Percentiles rank a stretch among this genome's conserved stretches.
Conservation (phyloP, 1,140 invertebrate genomes). For the Diorhabda sublineata region DNA sequence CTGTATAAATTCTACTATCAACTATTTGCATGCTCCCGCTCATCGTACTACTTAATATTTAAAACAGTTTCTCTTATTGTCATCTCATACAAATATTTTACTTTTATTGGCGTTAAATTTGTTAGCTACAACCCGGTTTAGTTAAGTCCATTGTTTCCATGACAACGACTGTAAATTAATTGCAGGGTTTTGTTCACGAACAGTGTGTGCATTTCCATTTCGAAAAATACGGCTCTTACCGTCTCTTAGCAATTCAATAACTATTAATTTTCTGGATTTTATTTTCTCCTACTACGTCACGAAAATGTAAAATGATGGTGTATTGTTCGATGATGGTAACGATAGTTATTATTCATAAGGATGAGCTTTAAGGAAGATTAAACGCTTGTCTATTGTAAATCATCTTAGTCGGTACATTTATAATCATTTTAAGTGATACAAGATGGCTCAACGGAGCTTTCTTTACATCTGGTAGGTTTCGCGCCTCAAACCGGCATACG, state of each 20-base stretch:
- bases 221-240: not conserved
- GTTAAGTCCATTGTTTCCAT: constrained; percentile 20
- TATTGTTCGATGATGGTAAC: too few species aligned
- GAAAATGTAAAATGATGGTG: too few species aligned
- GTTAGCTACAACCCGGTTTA: constrained; percentile 18
- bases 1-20: too few species aligned
- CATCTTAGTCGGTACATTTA: too few species aligned
- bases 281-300: not conserved
- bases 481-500: too few species aligned
- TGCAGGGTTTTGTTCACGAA: constrained; percentile 9
- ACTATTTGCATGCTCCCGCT: too few species aligned
- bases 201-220: constrained; percentile 15
- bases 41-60: not conserved
- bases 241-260: not conserved
- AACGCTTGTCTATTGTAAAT: too few species aligned
- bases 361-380: too few species aligned
- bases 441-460: too few species aligned
- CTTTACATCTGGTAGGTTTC: too few species aligned
- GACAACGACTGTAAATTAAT: constrained; percentile 20
- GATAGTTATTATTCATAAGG: too few species aligned
- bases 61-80: not conserved
- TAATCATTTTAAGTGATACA: too few species aligned
- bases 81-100: constrained; percentile 12
- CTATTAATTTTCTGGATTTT: not conserved
- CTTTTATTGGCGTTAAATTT: constrained; percentile 24